phyloP scores from a whole-genome alignment of 2,113 vertebrate species.

The Myotis yumanensis region DNA sequence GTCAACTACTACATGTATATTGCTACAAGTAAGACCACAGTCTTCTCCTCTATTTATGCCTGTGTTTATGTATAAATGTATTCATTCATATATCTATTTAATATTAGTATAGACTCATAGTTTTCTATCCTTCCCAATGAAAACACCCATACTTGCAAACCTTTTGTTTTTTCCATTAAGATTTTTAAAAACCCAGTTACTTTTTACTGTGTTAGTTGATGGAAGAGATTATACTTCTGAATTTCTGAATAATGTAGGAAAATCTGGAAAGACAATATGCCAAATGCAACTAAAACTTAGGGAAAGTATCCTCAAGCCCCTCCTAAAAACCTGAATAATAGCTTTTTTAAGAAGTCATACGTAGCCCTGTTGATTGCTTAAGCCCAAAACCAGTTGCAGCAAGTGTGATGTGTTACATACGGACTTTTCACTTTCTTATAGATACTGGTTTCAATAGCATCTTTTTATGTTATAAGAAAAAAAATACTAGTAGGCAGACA shows the following conservation, averaged over 20 bases:
- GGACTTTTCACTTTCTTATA: neutral
- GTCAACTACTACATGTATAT: neutral
- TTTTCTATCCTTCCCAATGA: neutral
- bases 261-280: conserved; percentile 42
- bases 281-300: conserved; percentile 29
- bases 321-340: neutral
- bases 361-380: neutral
- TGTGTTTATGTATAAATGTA: neutral
- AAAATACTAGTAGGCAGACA: neutral
- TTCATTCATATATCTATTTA: neutral
- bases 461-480: neutral
- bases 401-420: neutral
- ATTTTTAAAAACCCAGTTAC: neutral
- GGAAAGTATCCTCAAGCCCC: neutral
- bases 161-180: conserved; percentile 4
- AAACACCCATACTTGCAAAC: neutral
- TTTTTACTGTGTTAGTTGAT: neutral
- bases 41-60: neutral
- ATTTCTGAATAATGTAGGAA: conserved; percentile 26
- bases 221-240: conserved; percentile 25
- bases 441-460: conserved; percentile 12
- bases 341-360: neutral
- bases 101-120: neutral
- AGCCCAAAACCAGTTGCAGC: neutral
- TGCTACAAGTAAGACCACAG: neutral